Conservation (phyloP, 2,113 vertebrate genomes). For the Theropithecus gelada region DNA sequence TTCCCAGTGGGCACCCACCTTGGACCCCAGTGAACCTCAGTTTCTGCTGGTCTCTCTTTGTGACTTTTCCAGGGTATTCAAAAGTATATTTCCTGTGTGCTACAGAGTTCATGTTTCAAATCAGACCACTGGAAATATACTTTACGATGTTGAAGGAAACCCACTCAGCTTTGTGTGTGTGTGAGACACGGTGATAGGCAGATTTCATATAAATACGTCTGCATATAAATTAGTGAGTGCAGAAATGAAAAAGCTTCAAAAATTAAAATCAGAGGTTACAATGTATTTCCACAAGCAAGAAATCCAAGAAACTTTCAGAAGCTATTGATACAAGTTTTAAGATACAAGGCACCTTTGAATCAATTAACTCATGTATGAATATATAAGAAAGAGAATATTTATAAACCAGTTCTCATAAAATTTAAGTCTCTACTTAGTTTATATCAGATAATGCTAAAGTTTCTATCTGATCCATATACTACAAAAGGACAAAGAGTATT, state of each 20-base stretch:
- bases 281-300: slow-evolving; percentile 9
- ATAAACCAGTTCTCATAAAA: background rate
- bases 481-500: background rate
- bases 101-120: background rate
- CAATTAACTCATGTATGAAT: background rate
- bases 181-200: background rate
- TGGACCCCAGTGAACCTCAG: background rate
- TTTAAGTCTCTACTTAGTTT: background rate
- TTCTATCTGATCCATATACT: background rate
- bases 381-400: background rate
- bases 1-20: accelerated
- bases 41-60: background rate
- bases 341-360: background rate
- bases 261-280: background rate
- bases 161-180: background rate
- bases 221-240: background rate
- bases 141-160: background rate
- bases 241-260: background rate
- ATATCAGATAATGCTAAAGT: background rate
- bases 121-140: background rate
- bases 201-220: background rate
- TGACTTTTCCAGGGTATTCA: background rate
- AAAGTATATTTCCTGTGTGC: background rate
- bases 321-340: background rate
- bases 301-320: background rate